Percentiles rank a stretch among this genome's conserved stretches.
Conservation (phyloP, 1,140 invertebrate species). For the Pteromalus puparum region DNA sequence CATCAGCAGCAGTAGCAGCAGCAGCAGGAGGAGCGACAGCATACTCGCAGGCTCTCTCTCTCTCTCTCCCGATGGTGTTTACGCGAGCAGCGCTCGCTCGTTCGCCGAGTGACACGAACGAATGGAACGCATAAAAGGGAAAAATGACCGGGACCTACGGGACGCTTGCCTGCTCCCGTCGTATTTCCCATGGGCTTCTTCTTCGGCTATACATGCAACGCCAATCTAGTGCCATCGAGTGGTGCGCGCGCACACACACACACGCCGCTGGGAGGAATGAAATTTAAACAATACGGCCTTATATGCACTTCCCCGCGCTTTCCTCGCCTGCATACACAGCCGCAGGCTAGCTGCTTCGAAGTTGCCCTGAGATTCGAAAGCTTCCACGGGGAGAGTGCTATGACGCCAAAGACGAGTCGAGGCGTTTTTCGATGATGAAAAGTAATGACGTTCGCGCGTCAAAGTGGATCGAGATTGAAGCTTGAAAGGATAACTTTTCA, state of each 20-base stretch:
- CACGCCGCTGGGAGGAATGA: constrained; percentile 56
- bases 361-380: neutral
- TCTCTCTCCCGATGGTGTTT: constrained; percentile 3
- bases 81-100: constrained; percentile 13
- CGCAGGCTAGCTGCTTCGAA: neutral
- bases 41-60: neutral
- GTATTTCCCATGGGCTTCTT: constrained; percentile 69
- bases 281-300: constrained; percentile 65
- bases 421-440: constrained; percentile 31
- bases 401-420: neutral
- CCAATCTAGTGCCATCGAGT: constrained; percentile 51
- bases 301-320: neutral
- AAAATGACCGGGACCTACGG: constrained; percentile 68
- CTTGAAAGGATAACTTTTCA: constrained; percentile 39
- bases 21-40: no score
- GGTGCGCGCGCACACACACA: constrained; percentile 6
- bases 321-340: neutral
- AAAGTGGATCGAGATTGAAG: constrained; percentile 37
- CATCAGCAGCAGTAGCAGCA: no score
- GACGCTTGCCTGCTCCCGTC: constrained; percentile 60
- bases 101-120: constrained; percentile 66
- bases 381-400: neutral
- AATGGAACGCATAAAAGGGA: constrained; percentile 71
- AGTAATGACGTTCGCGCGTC: constrained; percentile 24
- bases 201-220: constrained; percentile 55